phyloP scores from a whole-genome alignment of 2,888 invertebrate species.

The Lumbricus terrestris region DNA sequence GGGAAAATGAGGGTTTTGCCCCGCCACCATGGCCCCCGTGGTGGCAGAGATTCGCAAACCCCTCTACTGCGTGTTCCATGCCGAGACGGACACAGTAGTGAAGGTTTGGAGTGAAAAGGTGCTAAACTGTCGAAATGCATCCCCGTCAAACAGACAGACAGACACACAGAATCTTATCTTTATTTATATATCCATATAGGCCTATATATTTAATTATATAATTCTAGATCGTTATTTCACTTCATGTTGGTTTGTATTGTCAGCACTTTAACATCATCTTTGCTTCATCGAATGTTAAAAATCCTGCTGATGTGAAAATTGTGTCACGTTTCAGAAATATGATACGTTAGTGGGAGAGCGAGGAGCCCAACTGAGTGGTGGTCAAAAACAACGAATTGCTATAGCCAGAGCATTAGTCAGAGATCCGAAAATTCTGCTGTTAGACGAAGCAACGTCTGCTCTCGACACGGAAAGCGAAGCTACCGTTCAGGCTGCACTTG shows the following conservation, averaged over 20 bases:
- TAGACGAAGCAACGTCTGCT: conserved; percentile 57
- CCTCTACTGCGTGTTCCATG: too few relatives aligned
- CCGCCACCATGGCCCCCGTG: too few relatives aligned
- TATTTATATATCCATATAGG: too few relatives aligned
- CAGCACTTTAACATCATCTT: neutral
- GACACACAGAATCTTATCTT: too few relatives aligned
- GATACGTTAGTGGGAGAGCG: conserved; percentile 60
- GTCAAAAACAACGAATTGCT: conserved; percentile 43
- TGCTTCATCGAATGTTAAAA: neutral
- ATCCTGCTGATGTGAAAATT: neutral
- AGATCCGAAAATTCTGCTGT: conserved; percentile 69
- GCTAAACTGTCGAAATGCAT: too few relatives aligned
- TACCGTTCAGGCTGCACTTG: conserved; percentile 72
- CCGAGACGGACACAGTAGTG: too few relatives aligned
- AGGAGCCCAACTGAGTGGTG: conserved; percentile 46
- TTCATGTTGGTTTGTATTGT: neutral
- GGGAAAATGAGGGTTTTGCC: too few relatives aligned
- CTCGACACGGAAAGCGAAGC: conserved; percentile 56
- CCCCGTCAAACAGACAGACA: too few relatives aligned
- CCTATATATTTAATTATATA: too few relatives aligned
- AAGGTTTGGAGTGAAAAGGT: too few relatives aligned
- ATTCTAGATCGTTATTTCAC: neutral
- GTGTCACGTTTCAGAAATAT: conserved; percentile 49
- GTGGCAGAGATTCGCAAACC: too few relatives aligned
- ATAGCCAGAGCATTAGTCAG: conserved; percentile 64